phyloP scores from a whole-genome alignment of 1,140 invertebrate species.

The Bombus polaris region DNA sequence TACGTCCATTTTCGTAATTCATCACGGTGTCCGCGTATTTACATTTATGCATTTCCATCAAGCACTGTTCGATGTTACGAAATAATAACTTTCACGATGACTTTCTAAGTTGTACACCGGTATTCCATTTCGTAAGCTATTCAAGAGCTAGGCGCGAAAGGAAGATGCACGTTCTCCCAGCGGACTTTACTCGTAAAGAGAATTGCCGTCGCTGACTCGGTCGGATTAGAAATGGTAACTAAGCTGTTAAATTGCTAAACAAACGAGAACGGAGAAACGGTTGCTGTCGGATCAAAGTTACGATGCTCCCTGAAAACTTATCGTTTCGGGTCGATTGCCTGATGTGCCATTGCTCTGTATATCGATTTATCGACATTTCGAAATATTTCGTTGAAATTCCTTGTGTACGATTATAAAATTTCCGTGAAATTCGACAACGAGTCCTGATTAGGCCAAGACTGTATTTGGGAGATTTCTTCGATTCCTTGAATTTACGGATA shows the following conservation, averaged over 20 bases:
- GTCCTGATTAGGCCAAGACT: not conserved
- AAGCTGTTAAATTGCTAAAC: slow-evolving; percentile 65
- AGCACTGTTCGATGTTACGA: slow-evolving; percentile 38
- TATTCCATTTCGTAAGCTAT: slow-evolving; percentile 31
- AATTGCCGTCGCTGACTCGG: slow-evolving; percentile 55
- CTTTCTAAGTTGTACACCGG: slow-evolving; percentile 45
- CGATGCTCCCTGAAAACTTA: slow-evolving; percentile 36
- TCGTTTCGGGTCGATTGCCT: slow-evolving; percentile 30
- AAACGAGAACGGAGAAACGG: slow-evolving; percentile 52
- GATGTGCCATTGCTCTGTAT: not conserved
- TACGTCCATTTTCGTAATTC: not conserved
- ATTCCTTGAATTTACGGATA: not conserved
- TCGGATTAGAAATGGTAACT: slow-evolving; percentile 64
- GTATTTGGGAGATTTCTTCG: not conserved
- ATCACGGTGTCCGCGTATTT: slow-evolving; percentile 32
- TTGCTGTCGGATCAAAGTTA: slow-evolving; percentile 33
- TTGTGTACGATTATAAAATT: not conserved
- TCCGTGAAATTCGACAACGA: not conserved
- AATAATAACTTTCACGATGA: slow-evolving; percentile 50
- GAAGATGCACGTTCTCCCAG: slow-evolving; percentile 37
- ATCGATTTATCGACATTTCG: too few relatives aligned
- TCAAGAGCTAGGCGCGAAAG: slow-evolving; percentile 7
- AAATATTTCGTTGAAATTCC: not conserved
- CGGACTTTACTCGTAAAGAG: slow-evolving; percentile 55
- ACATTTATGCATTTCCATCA: slow-evolving; percentile 52